Conservation (phyloP, 2,797 vertebrate species). For the Neostethus bicornis region DNA sequence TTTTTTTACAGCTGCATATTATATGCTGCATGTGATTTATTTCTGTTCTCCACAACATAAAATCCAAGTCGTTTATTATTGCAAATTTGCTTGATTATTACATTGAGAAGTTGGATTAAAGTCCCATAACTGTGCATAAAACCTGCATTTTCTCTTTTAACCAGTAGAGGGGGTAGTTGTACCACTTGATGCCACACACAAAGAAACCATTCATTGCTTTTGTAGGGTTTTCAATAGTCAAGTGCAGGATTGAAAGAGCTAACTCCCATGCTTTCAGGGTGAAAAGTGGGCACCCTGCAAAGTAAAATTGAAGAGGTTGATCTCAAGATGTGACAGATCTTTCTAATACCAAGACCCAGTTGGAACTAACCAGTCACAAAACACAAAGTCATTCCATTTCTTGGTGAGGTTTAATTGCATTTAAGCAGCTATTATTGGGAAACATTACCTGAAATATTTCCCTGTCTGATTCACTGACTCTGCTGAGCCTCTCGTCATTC, state of each 20-base stretch:
- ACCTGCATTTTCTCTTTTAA: slow-evolving; percentile 37
- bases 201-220: slow-evolving; percentile 27
- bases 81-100: too few relatives aligned
- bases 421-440: slow-evolving; percentile 49
- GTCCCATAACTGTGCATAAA: neutral
- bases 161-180: slow-evolving; percentile 64
- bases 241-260: slow-evolving; percentile 27
- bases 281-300: slow-evolving; percentile 11
- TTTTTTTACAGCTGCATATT: neutral
- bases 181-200: slow-evolving; percentile 37
- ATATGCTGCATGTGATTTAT: slow-evolving; percentile 7
- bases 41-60: neutral
- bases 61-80: too few relatives aligned
- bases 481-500: slow-evolving; percentile 2
- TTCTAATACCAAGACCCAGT: slow-evolving; percentile 39
- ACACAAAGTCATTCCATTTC: slow-evolving; percentile 32
- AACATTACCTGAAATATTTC: slow-evolving; percentile 25
- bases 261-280: slow-evolving; percentile 23
- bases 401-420: slow-evolving; percentile 45
- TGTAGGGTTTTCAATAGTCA: slow-evolving; percentile 19
- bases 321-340: slow-evolving; percentile 36
- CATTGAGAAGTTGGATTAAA: too few relatives aligned
- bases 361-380: slow-evolving; percentile 34
- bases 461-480: slow-evolving; percentile 2
- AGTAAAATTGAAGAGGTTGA: slow-evolving; percentile 35